phyloP scores from a whole-genome alignment of 2,797 vertebrate species.

The Siniperca scherzeri region DNA sequence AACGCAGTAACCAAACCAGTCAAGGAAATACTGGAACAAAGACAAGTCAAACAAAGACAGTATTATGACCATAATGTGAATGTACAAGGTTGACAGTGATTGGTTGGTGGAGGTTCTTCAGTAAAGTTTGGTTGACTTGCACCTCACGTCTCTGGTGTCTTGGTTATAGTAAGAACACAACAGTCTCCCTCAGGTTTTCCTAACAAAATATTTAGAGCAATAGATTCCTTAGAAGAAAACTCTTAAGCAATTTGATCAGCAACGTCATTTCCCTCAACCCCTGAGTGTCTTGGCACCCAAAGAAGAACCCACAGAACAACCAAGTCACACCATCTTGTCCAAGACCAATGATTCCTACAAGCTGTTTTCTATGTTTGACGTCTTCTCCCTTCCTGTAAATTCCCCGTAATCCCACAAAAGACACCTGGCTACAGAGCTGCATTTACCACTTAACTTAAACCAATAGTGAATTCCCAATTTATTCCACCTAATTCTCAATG shows the following conservation, averaged over 20 bases:
- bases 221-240: background rate
- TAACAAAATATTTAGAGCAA: too few relatives aligned
- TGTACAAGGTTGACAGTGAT: too few relatives aligned
- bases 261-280: background rate
- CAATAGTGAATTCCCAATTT: background rate
- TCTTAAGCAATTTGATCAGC: background rate
- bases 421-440: background rate
- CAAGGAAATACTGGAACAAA: too few relatives aligned
- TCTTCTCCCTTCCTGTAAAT: conserved; percentile 7
- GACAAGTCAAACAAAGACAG: too few relatives aligned
- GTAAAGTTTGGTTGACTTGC: too few relatives aligned
- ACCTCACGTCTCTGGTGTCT: too few relatives aligned
- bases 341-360: conserved; percentile 4
- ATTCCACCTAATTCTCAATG: background rate
- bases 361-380: background rate
- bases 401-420: conserved; percentile 6
- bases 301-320: background rate
- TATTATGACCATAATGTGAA: too few relatives aligned
- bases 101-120: too few relatives aligned
- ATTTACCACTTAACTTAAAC: conserved; percentile 4
- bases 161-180: too few relatives aligned
- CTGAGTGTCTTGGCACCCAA: background rate
- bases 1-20: too few relatives aligned
- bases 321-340: background rate
- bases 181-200: too few relatives aligned